phyloP scores from a whole-genome alignment of 2,113 vertebrate genomes.

The Chaetodon trifascialis region DNA sequence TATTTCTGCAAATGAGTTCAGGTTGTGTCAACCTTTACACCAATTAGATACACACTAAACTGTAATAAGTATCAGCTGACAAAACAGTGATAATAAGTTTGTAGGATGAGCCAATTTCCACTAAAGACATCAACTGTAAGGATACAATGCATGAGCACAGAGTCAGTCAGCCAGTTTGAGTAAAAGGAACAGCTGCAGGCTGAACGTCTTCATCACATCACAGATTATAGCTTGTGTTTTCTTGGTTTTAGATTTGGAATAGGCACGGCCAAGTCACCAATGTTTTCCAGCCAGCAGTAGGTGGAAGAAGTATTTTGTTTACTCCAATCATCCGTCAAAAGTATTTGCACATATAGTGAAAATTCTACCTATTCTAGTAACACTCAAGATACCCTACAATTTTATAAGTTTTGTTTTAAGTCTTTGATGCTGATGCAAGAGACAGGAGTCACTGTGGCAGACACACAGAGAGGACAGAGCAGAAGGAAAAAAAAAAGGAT shows the following conservation, averaged over 20 bases:
- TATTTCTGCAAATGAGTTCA: slow-evolving; percentile 14
- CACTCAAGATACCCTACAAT: slow-evolving; percentile 7
- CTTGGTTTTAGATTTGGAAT: neutral
- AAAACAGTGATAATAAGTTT: neutral
- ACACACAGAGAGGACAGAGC: slow-evolving; percentile 25
- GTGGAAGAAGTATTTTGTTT: neutral
- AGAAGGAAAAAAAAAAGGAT: neutral
- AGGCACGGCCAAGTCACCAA: neutral
- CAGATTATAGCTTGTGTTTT: neutral
- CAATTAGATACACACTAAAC: neutral
- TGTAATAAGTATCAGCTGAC: neutral
- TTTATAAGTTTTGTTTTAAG: slow-evolving; percentile 27
- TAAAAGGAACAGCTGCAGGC: neutral
- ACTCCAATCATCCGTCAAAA: neutral
- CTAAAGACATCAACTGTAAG: neutral
- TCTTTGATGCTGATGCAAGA: slow-evolving; percentile 59
- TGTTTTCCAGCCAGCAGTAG: neutral
- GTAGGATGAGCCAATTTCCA: neutral
- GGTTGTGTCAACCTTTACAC: slow-evolving; percentile 9
- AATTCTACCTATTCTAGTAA: slow-evolving; percentile 3
- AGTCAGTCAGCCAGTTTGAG: neutral
- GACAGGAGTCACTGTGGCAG: slow-evolving; percentile 60
- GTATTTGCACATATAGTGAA: neutral
- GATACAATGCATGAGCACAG: neutral
- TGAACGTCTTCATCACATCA: neutral